These are phyloP conservation scores for Ramazzottius varieornatus DNA, from an alignment of 2,888 invertebrate genomes.

Conservation along the genomic window DNA sequence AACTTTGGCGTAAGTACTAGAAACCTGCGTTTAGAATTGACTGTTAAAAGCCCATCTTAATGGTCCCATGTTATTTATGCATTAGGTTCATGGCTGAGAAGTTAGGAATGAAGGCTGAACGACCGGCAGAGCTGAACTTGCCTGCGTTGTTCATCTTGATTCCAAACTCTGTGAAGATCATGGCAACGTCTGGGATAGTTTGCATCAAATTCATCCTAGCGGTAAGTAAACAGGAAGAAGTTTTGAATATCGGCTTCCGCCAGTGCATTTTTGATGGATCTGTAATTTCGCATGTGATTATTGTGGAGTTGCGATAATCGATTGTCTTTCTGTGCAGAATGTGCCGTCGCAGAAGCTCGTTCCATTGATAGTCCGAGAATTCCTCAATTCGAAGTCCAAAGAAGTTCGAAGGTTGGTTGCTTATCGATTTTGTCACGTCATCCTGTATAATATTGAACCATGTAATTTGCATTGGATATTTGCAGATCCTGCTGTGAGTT, in stretches of 20 bases:
- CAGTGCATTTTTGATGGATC: too few species aligned
- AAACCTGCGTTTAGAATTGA: too few species aligned
- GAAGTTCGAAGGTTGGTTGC: slow-evolving; percentile 18
- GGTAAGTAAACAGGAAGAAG: slow-evolving; percentile 16
- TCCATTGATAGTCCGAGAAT: slow-evolving; percentile 7
- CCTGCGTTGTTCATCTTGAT: slow-evolving; percentile 61
- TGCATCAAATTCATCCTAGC: slow-evolving; percentile 63
- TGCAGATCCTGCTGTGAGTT: slow-evolving; percentile 20
- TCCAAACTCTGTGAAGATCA: slow-evolving; percentile 78
- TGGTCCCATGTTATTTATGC: too few species aligned
- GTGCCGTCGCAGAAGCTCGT: slow-evolving; percentile 7
- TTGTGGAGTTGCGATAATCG: slow-evolving; percentile 13
- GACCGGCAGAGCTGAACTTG: slow-evolving; percentile 53
- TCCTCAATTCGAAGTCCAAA: not conserved
- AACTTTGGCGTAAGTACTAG: slow-evolving; percentile 49
- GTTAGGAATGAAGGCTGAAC: slow-evolving; percentile 53
- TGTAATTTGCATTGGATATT: slow-evolving; percentile 4
- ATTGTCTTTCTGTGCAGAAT: slow-evolving; percentile 15
- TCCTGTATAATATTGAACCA: too few species aligned
- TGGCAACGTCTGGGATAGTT: slow-evolving; percentile 61
- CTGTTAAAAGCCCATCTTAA: too few species aligned
- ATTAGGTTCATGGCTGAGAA: slow-evolving; percentile 46
- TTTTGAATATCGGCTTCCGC: too few species aligned
- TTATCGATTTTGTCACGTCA: too few species aligned
- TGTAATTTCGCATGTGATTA: too few species aligned